Evolutionary conservation across 2,797 vertebrate genomes (phyloP), one percentile per base, ranked within the genome.

Genomic region (Pelochelys cantorii): DNA sequence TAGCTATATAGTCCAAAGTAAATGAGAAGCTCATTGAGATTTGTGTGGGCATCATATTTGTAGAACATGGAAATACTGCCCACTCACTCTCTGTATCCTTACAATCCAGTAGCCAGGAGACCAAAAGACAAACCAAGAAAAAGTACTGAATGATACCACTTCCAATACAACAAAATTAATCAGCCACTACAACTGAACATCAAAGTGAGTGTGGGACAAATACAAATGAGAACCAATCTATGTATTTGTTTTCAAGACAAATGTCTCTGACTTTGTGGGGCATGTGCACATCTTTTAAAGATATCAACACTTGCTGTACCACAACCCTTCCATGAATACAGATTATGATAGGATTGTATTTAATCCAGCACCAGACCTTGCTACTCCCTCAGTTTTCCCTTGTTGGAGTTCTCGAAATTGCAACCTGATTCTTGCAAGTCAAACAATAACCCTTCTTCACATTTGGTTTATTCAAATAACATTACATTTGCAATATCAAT

Each of bases 11-110:
- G 57, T 83, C 42, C 59, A 42, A 60, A 2, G 79, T 15, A 55
- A 57, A 65, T 52, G 80, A 89, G 31, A 91, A 82, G 14, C 37
- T 84, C 60, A 79, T 79, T 79, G 89, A 68, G 52, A 57, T 48
- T 89, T 89, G 53, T 79, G 18, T 42, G 81, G 77, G 27, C 48
- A 89, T 84, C 34, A 29, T 86, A 11, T 53, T 5, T 31, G 15
- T 56, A 23, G 6, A 23, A 84, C 8, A 59, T 23, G 60, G 27
- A 59, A 81, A 57, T 53, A 78, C 20, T 62, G 62, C 57, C 62
- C 2, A 2, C 83, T 57, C 37, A 65, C 77, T 82, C 77, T 82
- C 52, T 15, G 17, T 62, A 74, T 42, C 23, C 27, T 65, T 74
- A n/a, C 48, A 85, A 74, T 37, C 29, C 27, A 85, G 34, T 20